These are phyloP conservation scores for Varroa destructor DNA, from an alignment of 1,140 invertebrate genomes.

Conservation along the genomic window DNA sequence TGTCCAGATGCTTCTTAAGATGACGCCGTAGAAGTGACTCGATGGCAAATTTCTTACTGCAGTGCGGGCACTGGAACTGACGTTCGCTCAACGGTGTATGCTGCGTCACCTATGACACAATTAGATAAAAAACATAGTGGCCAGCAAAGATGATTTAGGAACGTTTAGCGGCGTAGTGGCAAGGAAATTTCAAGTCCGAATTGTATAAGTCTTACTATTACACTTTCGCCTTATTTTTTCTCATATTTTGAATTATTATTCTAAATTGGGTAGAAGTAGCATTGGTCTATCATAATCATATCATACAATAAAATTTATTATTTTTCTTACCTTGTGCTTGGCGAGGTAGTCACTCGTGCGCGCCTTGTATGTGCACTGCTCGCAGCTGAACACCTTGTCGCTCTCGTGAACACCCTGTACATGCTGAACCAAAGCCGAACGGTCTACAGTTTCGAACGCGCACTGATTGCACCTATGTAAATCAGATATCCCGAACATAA, in stretches of 20 bases:
- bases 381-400: slow-evolving; percentile 27
- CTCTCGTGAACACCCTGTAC: slow-evolving; percentile 6
- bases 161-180: too few relatives aligned
- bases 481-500: too few relatives aligned
- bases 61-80: slow-evolving; percentile 25
- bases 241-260: too few relatives aligned
- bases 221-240: too few relatives aligned
- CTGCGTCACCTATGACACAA: not conserved
- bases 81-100: slow-evolving; percentile 17
- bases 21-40: slow-evolving; percentile 20
- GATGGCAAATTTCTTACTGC: slow-evolving; percentile 20
- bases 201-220: too few relatives aligned
- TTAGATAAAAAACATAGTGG: too few relatives aligned
- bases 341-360: slow-evolving; percentile 26
- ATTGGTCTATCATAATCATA: too few relatives aligned
- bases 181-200: too few relatives aligned
- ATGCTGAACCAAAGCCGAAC: slow-evolving; percentile 9
- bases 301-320: not conserved
- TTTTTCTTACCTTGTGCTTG: slow-evolving; percentile 13
- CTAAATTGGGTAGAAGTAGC: too few relatives aligned
- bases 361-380: slow-evolving; percentile 27
- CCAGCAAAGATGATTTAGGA: too few relatives aligned
- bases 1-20: slow-evolving; percentile 25
- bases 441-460: slow-evolving; percentile 8
- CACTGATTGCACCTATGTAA: slow-evolving; percentile 8